Conservation (phyloP, 2,888 invertebrate species). For the Phymatocera aterrima region DNA sequence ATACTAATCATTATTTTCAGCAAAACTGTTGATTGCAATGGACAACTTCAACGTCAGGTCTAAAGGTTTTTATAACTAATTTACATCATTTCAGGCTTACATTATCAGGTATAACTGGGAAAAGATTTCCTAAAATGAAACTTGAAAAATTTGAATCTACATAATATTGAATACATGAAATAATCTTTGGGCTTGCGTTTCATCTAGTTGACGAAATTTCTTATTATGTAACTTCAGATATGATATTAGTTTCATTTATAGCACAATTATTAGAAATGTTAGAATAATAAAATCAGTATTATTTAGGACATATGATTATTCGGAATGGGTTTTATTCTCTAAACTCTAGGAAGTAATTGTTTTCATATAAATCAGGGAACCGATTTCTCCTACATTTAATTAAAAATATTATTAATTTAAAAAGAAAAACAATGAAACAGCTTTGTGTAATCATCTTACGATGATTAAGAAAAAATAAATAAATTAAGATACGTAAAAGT, state of each 20-base stretch:
- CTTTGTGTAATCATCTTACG: neutral
- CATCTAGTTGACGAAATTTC: too few species aligned
- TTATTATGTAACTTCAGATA: constrained; percentile 19
- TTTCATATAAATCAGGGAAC: neutral
- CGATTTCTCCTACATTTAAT: neutral
- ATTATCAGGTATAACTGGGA: neutral
- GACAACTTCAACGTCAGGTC: constrained; percentile 40
- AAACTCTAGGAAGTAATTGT: too few species aligned
- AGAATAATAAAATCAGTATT: neutral
- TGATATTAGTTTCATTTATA: constrained; percentile 32
- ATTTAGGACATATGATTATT: neutral
- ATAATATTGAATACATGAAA: constrained; percentile 8
- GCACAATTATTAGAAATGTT: constrained; percentile 1
- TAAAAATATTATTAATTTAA: neutral
- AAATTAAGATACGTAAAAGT: neutral
- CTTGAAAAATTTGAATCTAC: constrained; percentile 30
- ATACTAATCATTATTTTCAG: constrained; percentile 46
- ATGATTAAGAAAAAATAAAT: neutral
- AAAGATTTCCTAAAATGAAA: constrained; percentile 13
- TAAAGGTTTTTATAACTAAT: constrained; percentile 48
- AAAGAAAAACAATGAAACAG: neutral
- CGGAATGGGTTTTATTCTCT: neutral
- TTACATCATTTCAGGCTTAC: constrained; percentile 31
- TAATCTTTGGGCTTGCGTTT: neutral
- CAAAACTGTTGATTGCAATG: constrained; percentile 34